phyloP scores from a whole-genome alignment of 2,113 vertebrate genomes.

The Platichthys flesus region DNA sequence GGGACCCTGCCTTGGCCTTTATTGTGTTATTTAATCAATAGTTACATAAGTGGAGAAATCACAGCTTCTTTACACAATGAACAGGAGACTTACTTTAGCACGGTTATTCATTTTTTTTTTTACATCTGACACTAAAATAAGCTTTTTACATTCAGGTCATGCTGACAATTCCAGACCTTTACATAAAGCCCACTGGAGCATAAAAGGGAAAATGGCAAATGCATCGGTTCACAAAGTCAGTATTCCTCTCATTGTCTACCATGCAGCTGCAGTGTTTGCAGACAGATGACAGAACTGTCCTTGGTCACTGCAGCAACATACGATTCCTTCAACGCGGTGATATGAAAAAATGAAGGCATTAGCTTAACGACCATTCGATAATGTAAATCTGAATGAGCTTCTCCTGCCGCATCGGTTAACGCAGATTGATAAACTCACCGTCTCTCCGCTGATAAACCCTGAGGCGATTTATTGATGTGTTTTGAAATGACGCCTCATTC shows the following conservation, averaged over 20 bases:
- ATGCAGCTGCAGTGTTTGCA: constrained; percentile 29
- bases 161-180: constrained; percentile 54
- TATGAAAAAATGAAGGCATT: constrained; percentile 36
- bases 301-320: constrained; percentile 13
- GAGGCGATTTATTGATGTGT: constrained; percentile 17
- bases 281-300: constrained; percentile 23
- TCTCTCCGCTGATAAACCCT: constrained; percentile 13
- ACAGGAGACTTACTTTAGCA: constrained; percentile 1
- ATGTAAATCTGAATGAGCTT: constrained; percentile 43
- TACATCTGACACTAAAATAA: constrained; percentile 42
- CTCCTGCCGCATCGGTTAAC: constrained; percentile 25
- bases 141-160: constrained; percentile 49
- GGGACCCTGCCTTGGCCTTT: too few relatives aligned
- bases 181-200: constrained; percentile 32
- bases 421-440: constrained; percentile 37
- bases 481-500: constrained; percentile 20
- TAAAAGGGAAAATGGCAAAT: constrained; percentile 61
- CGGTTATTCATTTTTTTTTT: neutral
- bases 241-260: constrained; percentile 31
- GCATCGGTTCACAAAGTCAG: constrained; percentile 51
- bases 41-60: neutral
- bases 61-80: neutral
- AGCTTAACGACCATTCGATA: constrained; percentile 36
- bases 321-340: constrained; percentile 7
- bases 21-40: too few relatives aligned